Percentiles rank a stretch among this genome's conserved stretches.
These are phyloP conservation scores for Laticauda laticaudata DNA, from an alignment of 2,113 vertebrate genomes.

Conservation along the genomic window DNA sequence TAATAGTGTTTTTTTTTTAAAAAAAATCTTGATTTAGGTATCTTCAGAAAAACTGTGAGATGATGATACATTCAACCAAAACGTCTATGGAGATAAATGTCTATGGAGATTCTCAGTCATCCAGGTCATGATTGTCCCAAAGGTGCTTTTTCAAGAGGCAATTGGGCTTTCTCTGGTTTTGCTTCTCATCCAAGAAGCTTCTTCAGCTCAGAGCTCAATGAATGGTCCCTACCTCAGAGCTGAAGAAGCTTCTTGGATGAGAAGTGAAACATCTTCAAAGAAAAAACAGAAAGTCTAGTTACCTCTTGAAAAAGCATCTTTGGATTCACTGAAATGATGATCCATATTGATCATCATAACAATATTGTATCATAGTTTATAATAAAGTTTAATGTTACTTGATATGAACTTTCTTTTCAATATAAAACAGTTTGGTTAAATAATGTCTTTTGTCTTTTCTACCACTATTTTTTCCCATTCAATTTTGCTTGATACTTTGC, in stretches of 20 bases:
- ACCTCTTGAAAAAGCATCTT: no score
- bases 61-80: not conserved
- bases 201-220: no score
- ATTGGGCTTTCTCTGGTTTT: no score
- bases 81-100: not conserved
- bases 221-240: no score
- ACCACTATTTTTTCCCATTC: not conserved
- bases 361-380: not conserved
- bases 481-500: conserved; percentile 29
- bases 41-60: not conserved
- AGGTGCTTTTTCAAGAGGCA: no score
- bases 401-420: not conserved
- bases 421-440: conserved; percentile 5
- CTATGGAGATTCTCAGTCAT: no score
- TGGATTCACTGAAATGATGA: not conserved
- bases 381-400: not conserved
- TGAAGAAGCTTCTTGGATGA: no score
- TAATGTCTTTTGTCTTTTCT: conserved; percentile 13
- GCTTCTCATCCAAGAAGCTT: no score
- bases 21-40: not conserved
- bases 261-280: no score
- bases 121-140: no score
- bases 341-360: not conserved
- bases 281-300: no score
- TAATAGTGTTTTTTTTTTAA: not conserved